phyloP scores from a whole-genome alignment of 2,113 vertebrate species.

The Mesitornis unicolor region DNA sequence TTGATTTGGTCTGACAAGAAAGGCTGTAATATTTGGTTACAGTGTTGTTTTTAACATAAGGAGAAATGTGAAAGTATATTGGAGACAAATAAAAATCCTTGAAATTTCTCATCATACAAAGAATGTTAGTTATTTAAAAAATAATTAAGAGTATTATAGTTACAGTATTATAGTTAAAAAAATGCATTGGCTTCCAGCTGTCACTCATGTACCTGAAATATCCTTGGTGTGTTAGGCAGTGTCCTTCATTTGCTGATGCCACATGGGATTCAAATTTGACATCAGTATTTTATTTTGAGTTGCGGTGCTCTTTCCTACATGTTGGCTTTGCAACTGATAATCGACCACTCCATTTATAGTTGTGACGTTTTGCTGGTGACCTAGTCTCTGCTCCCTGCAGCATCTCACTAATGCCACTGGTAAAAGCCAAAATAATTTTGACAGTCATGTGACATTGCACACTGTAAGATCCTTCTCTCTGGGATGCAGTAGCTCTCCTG shows the following conservation, averaged over 20 bases:
- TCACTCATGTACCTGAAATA: neutral
- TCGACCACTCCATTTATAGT: neutral
- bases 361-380: neutral
- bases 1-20: neutral
- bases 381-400: neutral
- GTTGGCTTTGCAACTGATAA: neutral
- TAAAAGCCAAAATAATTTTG: neutral
- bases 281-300: constrained; percentile 19
- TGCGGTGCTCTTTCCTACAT: neutral
- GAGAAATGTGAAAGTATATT: neutral
- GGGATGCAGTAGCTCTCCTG: neutral
- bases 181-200: neutral
- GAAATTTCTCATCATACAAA: neutral
- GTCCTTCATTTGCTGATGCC: neutral
- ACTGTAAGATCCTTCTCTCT: neutral
- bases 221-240: neutral
- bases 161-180: too few species aligned
- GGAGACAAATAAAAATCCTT: neutral
- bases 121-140: neutral
- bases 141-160: neutral
- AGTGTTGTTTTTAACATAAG: neutral
- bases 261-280: neutral
- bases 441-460: neutral
- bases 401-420: neutral
- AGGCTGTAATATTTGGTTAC: neutral